Conservation (phyloP, 2,888 invertebrate genomes). For the Ischnus inquisitorius region DNA sequence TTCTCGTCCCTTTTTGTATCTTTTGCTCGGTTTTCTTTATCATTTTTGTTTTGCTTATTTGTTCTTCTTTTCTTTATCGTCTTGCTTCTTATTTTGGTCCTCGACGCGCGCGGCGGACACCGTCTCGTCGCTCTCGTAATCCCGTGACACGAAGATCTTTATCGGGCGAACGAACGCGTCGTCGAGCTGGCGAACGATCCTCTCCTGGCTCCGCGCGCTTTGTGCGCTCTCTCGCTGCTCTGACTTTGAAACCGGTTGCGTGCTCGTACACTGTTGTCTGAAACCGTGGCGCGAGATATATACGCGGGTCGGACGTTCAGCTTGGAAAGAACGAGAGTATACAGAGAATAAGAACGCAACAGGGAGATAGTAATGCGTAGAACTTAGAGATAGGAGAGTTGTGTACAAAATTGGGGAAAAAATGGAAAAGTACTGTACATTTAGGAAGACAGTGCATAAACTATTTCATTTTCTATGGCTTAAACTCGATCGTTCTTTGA, state of each 20-base stretch:
- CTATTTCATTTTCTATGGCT: not conserved
- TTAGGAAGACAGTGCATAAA: not conserved
- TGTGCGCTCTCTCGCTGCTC: slow-evolving; percentile 31
- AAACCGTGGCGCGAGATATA: slow-evolving; percentile 48
- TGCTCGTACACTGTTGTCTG: slow-evolving; percentile 19
- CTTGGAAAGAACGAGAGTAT: slow-evolving; percentile 18
- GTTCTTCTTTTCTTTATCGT: slow-evolving; percentile 13
- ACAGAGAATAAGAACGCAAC: not conserved
- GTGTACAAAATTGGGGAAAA: not conserved
- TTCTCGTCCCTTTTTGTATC: slow-evolving; percentile 38
- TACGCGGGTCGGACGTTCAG: slow-evolving; percentile 2
- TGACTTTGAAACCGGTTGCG: slow-evolving; percentile 59
- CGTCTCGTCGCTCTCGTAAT: slow-evolving; percentile 68
- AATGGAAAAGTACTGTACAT: not conserved
- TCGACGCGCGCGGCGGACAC: slow-evolving; percentile 46
- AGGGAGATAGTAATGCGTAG: not conserved
- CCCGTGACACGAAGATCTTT: slow-evolving; percentile 69
- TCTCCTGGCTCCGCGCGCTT: slow-evolving; percentile 39
- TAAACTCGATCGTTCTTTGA: too few species aligned
- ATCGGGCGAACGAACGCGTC: slow-evolving; percentile 64
- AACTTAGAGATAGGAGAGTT: not conserved
- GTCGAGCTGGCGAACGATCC: slow-evolving; percentile 56
- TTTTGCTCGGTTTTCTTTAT: slow-evolving; percentile 29
- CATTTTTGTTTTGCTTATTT: not conserved
- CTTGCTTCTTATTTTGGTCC: slow-evolving; percentile 31